Evolutionary conservation across 2,888 invertebrate genomes (phyloP), one percentile per base, ranked within the genome.

Genomic region (Subacronicta megacephala): DNA sequence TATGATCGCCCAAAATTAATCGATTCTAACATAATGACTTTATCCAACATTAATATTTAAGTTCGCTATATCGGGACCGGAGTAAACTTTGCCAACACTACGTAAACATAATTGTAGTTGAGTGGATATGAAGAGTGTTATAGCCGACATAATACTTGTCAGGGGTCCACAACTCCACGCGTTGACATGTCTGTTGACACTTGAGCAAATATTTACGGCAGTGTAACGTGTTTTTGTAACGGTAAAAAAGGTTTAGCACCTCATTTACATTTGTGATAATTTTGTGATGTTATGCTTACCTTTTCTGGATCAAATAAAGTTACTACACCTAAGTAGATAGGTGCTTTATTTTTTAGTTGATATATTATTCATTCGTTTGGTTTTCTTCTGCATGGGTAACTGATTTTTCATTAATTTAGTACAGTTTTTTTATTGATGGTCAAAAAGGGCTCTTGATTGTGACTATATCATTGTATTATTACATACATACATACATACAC

Each of bases 21-120:
- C 63, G 58, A 53, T 55, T 61, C 45, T 7, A 17, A 52, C 5
- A 33, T 55, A 60, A 59, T 59, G 50, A 55, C 55, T 54, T 45
- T 40, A 41, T 51, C 33, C 44, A 52, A 33, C 42, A 64, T 68
- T 58, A 57, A 64, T 60, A 74, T 74, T 74, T 55, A 68, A 68
- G 53, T 59, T 40, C 15, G n/a, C 43, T 18, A 47, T 49, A 63
- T 58, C 59, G 53, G 45, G 38, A 38, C 37, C 33, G 40, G 54
- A 40, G 53, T 62, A 58, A 59, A 61, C 60, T 70, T 61, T 35
- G 44, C 33, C 16, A 43, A 23, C 36, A 50, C 23, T 26, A 44
- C 16, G 55, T 62, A 45, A 70, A 62, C 67, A 68, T 62, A 56
- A 60, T 60, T 66, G 37, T 44, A 44, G 38, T 40, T 36, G 54